Base-by-base conservation (phyloP, 2,113 vertebrate species). In the Pluvialis apricaria region DNA sequence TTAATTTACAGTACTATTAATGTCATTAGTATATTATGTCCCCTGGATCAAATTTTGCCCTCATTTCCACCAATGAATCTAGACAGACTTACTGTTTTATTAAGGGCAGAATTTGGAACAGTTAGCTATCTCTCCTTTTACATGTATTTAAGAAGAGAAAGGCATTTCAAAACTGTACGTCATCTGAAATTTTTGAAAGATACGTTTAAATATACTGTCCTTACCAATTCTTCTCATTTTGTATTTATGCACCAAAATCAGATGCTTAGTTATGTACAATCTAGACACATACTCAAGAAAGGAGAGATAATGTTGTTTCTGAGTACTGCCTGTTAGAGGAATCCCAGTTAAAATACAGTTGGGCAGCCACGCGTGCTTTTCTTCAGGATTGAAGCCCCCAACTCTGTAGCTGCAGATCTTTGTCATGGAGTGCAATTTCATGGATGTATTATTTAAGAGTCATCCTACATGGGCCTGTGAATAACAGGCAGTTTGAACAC, bases 21-120 rank as follows among this genome's bases (percentile, higher is more conserved):
- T 79, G 51, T 76, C 66, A 76, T 82, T 69, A 93, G 42, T 31
- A 19, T 85, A 79, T 45, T 68, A 72, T 34, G 20, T 85, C 29
- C 32, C 90, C 73, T 60, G 26, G 42, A 78, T 88, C 47, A 85
- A 79, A 89, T 79, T 88, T 69, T 85, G 75, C 45, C 75, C 78
- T 68, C 20, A 28, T 93, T 95, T 94, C 65, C 47, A 82, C 10
- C 57, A 68, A 28, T 5, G 19, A 76, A 71, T 64, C 40, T 49
- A 61, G 49, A 75, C 5, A 85, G 54, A 80, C 22, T 38, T 75
- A n/a, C 20, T 31, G 6, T 75, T 92, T 68, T 72, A 91, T 79
- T 85, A 85, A 92, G 62, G 61, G 32, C 61, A 94, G 65, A 94
- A 88, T 80, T 38, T 70, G 47, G 77, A 95, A 71, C 69, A 91